These are phyloP conservation scores for Tetrax tetrax DNA, from an alignment of 2,113 vertebrate species.

Conservation along the genomic window DNA sequence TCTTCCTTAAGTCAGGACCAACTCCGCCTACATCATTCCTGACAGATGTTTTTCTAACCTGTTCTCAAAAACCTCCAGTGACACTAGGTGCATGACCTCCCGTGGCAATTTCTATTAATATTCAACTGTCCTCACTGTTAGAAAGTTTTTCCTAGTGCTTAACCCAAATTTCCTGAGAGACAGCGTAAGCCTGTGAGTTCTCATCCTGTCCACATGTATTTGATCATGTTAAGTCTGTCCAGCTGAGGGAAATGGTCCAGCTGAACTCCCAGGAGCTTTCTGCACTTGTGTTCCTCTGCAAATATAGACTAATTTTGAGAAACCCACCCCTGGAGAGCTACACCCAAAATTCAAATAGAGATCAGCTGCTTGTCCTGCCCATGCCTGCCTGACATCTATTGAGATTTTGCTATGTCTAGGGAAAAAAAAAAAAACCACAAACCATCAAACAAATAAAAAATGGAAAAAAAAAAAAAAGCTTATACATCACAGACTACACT, in stretches of 20 bases:
- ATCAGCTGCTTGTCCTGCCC: neutral
- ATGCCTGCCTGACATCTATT: too few relatives aligned
- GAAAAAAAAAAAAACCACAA: too few relatives aligned
- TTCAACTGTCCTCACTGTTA: neutral
- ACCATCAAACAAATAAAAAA: too few relatives aligned
- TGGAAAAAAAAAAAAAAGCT: neutral
- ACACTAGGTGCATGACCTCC: neutral
- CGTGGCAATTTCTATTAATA: neutral
- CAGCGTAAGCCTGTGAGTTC: neutral
- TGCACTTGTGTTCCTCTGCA: neutral
- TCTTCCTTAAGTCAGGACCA: neutral
- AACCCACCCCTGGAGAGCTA: neutral
- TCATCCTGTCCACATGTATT: neutral
- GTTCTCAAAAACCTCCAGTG: neutral
- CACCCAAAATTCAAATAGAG: neutral
- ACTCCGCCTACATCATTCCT: neutral
- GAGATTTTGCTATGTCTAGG: neutral
- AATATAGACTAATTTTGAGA: neutral
- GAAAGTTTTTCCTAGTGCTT: neutral
- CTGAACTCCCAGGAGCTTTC: neutral
- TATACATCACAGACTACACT: neutral
- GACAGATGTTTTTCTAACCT: slow-evolving; percentile 3
- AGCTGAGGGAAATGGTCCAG: neutral
- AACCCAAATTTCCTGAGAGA: neutral
- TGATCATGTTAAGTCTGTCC: neutral